These are phyloP conservation scores for Telmatherina bonti DNA, from an alignment of 2,797 vertebrate genomes.

Conservation along the genomic window DNA sequence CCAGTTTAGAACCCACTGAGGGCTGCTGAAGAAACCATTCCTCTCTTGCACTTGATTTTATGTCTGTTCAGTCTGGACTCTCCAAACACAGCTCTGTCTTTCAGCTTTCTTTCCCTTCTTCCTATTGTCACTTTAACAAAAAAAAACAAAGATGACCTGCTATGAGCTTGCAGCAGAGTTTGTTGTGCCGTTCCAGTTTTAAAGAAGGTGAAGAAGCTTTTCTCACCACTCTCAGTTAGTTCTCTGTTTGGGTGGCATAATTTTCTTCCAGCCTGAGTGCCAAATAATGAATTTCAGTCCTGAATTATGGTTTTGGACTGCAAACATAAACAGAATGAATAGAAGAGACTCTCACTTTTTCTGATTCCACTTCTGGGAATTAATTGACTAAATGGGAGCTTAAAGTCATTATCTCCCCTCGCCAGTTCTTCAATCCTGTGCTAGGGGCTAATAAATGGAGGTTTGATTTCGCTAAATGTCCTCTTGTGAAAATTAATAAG, in stretches of 20 bases:
- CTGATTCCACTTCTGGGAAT: slow-evolving; percentile 63
- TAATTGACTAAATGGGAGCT: slow-evolving; percentile 73
- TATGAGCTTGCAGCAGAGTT: slow-evolving; percentile 47
- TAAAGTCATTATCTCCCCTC: slow-evolving; percentile 73
- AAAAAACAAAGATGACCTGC: slow-evolving; percentile 56
- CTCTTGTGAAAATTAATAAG: slow-evolving; percentile 64
- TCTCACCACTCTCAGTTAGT: slow-evolving; percentile 37
- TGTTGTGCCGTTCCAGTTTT: slow-evolving; percentile 34
- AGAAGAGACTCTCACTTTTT: slow-evolving; percentile 49
- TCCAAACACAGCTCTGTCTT: slow-evolving; percentile 39
- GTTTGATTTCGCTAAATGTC: slow-evolving; percentile 74
- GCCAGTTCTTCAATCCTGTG: slow-evolving; percentile 59
- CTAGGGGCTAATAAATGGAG: slow-evolving; percentile 72
- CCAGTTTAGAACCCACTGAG: slow-evolving; percentile 73
- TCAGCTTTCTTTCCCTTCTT: slow-evolving; percentile 28
- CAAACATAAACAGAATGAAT: slow-evolving; percentile 61
- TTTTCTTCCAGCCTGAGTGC: slow-evolving; percentile 25
- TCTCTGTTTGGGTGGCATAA: slow-evolving; percentile 20
- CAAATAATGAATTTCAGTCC: slow-evolving; percentile 51
- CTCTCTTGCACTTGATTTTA: slow-evolving; percentile 65
- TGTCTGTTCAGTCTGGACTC: slow-evolving; percentile 60
- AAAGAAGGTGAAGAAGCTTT: slow-evolving; percentile 29
- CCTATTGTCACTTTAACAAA: slow-evolving; percentile 60
- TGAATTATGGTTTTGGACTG: slow-evolving; percentile 48
- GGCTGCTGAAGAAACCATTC: slow-evolving; percentile 71